Conservation (phyloP, 2,113 vertebrate genomes). For the Plotosus lineatus region DNA sequence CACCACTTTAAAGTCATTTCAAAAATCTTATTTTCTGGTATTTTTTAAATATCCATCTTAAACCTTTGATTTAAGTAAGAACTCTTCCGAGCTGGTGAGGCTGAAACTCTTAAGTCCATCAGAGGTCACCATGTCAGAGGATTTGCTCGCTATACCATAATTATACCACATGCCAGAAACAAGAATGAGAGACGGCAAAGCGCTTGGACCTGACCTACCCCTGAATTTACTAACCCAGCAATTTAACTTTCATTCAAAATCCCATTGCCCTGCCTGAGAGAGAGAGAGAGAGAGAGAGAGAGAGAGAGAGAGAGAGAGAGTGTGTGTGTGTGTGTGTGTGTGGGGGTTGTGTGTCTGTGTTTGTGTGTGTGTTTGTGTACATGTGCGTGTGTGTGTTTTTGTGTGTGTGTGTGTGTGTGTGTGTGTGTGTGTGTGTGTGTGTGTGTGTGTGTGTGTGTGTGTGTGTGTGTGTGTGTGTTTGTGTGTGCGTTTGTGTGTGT, state of each 20-base stretch:
- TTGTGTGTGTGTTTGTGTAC: slow-evolving; percentile 21
- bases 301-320: neutral
- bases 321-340: slow-evolving; percentile 14
- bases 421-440: neutral
- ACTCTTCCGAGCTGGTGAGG: neutral
- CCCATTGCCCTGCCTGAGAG: neutral
- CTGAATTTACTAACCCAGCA: slow-evolving; percentile 41
- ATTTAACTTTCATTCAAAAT: slow-evolving; percentile 41
- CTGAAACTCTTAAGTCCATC: slow-evolving; percentile 5
- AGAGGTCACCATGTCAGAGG: slow-evolving; percentile 32
- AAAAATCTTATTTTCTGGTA: neutral
- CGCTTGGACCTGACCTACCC: slow-evolving; percentile 44
- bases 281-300: neutral
- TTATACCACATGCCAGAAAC: slow-evolving; percentile 37
- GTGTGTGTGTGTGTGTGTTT: neutral
- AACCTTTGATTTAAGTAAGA: neutral
- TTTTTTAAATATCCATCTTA: neutral
- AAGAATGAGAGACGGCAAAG: slow-evolving; percentile 21
- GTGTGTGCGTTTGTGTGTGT: slow-evolving; percentile 20
- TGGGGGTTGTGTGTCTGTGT: neutral
- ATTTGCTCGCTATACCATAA: slow-evolving; percentile 44
- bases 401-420: slow-evolving; percentile 17
- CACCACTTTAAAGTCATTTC: no score
- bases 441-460: slow-evolving; percentile 23
- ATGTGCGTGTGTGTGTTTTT: no score